Conservation (phyloP, 2,113 vertebrate species). For the Tretioscincus oriximinensis region DNA sequence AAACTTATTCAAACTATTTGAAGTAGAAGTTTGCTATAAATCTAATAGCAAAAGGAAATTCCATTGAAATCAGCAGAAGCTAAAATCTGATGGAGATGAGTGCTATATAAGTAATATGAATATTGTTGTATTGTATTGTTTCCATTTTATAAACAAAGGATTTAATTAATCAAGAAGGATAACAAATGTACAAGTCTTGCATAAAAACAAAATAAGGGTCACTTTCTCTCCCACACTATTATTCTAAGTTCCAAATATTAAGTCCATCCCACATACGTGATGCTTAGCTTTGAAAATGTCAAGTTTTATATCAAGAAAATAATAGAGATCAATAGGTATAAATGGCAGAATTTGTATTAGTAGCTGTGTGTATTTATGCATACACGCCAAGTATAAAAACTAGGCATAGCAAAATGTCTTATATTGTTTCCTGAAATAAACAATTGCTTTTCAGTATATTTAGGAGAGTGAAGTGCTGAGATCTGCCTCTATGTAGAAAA, state of each 20-base stretch:
- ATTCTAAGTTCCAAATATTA: not conserved
- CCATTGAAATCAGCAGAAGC: not conserved
- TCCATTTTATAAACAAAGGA: not conserved
- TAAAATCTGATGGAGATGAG: not conserved
- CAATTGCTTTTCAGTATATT: not conserved
- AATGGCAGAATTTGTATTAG: not conserved
- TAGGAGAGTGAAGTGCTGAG: not conserved
- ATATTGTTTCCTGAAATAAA: not conserved
- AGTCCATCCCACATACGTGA: not conserved
- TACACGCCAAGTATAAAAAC: not conserved
- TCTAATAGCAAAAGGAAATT: not conserved
- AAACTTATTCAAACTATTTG: not conserved
- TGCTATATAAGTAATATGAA: not conserved
- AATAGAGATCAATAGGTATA: not conserved
- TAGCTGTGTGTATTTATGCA: accelerated
- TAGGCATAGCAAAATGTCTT: not conserved
- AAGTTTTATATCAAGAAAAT: conserved; percentile 8
- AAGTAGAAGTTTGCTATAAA: not conserved
- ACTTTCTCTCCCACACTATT: not conserved
- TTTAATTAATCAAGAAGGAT: too few relatives aligned
- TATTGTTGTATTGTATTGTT: too few relatives aligned
- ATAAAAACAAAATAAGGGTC: not conserved
- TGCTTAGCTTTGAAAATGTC: not conserved
- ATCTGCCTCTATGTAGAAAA: not conserved
- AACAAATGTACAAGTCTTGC: not conserved